phyloP scores from a whole-genome alignment of 2,888 invertebrate species.

The Tenodera sinensis region DNA sequence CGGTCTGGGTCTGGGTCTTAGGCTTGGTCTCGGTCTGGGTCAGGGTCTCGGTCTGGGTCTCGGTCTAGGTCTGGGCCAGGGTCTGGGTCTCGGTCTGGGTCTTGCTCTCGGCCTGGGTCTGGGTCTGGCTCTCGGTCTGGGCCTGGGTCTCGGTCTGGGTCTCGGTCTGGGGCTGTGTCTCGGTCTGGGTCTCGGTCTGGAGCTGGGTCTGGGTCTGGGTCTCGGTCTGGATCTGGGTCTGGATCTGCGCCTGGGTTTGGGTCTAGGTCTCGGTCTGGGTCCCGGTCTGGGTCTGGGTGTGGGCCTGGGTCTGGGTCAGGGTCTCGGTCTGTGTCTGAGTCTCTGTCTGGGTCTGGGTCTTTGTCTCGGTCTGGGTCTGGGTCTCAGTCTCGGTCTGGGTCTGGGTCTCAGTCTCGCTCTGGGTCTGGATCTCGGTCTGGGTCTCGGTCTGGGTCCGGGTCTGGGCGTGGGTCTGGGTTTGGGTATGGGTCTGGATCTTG shows the following conservation, averaged over 20 bases:
- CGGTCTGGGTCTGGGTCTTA: slow-evolving; percentile 34
- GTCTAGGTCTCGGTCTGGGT: too few relatives aligned
- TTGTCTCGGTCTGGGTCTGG: too few relatives aligned
- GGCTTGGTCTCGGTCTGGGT: slow-evolving; percentile 29
- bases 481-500: too few relatives aligned
- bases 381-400: too few relatives aligned
- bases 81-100: slow-evolving; percentile 19
- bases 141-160: slow-evolving; percentile 19
- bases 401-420: background rate
- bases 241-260: slow-evolving; percentile 32
- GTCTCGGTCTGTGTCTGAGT: slow-evolving; percentile 29
- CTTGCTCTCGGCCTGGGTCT: background rate
- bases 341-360: slow-evolving; percentile 19
- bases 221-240: too few relatives aligned
- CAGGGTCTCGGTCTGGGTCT: background rate
- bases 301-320: slow-evolving; percentile 33
- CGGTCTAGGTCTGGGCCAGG: background rate
- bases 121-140: slow-evolving; percentile 33
- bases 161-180: background rate
- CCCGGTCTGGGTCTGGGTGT: slow-evolving; percentile 35
- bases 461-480: slow-evolving; percentile 33
- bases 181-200: background rate
- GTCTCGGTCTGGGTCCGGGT: background rate
- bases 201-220: background rate
- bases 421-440: background rate